phyloP scores from a whole-genome alignment of 2,113 vertebrate species.

The Poeciliopsis prolifica region DNA sequence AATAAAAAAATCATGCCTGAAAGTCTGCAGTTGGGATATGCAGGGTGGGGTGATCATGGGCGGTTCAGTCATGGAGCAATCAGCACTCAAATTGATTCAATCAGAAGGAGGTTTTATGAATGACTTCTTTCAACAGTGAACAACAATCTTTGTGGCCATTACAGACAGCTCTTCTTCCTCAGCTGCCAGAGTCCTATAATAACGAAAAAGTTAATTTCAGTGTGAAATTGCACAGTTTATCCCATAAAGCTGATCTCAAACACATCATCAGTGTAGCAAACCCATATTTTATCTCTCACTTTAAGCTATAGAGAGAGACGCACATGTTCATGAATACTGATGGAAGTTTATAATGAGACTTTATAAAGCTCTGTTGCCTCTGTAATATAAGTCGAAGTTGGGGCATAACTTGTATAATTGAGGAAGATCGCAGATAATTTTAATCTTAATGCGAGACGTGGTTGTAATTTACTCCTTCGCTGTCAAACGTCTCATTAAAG shows the following conservation, averaged over 20 bases:
- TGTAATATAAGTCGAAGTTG: conserved; percentile 37
- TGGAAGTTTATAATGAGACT: conserved; percentile 49
- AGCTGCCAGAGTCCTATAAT: background rate
- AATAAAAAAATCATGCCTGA: conserved; percentile 1
- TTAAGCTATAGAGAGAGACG: conserved; percentile 48
- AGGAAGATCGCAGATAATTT: conserved; percentile 40
- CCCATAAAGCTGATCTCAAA: conserved; percentile 31
- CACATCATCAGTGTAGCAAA: conserved; percentile 32
- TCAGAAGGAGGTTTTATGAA: conserved; percentile 16
- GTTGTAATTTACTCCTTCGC: conserved; percentile 30
- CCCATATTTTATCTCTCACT: conserved; percentile 49
- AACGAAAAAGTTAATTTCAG: conserved; percentile 40
- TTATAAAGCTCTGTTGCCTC: conserved; percentile 45
- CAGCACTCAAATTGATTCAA: conserved; percentile 17
- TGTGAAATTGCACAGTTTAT: conserved; percentile 47
- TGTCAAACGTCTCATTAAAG: background rate
- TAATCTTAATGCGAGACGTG: conserved; percentile 26
- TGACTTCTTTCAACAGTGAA: conserved; percentile 20
- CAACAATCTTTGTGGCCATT: conserved; percentile 39
- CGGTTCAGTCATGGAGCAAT: conserved; percentile 13
- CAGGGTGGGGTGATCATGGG: conserved; percentile 17
- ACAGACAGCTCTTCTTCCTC: conserved; percentile 17
- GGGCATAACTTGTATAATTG: conserved; percentile 49
- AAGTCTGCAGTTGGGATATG: conserved; percentile 6
- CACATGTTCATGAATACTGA: conserved; percentile 70